These are phyloP conservation scores for Poeciliopsis prolifica DNA, from an alignment of 2,113 vertebrate genomes.

Conservation along the genomic window DNA sequence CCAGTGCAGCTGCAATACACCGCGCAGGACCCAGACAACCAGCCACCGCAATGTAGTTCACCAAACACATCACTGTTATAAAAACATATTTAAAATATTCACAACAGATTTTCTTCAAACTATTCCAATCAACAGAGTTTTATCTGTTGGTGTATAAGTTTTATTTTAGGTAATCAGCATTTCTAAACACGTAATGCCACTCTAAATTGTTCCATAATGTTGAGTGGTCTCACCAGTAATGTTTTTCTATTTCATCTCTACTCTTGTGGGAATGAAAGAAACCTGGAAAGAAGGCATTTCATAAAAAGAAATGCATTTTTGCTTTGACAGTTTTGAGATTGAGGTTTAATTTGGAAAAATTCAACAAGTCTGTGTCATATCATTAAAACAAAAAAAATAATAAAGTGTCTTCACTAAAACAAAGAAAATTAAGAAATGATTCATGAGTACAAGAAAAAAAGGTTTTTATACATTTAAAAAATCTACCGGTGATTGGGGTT, in stretches of 20 bases:
- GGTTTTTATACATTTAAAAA: no score
- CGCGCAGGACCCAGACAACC: no score
- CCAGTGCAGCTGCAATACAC: no score
- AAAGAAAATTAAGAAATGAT: not conserved
- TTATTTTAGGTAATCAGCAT: not conserved
- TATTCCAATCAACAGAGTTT: not conserved
- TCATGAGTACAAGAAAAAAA: no score
- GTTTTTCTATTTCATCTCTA: constrained; percentile 12
- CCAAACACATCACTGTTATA: no score
- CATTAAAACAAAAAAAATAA: no score
- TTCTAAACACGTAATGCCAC: constrained; percentile 20
- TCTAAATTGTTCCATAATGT: not conserved
- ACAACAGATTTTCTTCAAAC: no score
- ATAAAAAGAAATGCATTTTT: not conserved
- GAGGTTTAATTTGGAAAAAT: not conserved
- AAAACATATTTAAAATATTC: no score
- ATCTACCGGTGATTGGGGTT: no score
- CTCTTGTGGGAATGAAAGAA: not conserved
- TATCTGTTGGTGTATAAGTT: constrained; percentile 1
- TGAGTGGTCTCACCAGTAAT: constrained; percentile 18
- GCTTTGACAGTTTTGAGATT: not conserved
- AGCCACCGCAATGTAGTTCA: no score
- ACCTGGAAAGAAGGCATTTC: not conserved
- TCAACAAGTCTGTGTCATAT: not conserved
- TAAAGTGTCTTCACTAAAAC: not conserved